Percentiles rank a stretch among this genome's conserved stretches.
phyloP scores from a whole-genome alignment of 2,888 invertebrate species.

The Synanthedon vespiformis region DNA sequence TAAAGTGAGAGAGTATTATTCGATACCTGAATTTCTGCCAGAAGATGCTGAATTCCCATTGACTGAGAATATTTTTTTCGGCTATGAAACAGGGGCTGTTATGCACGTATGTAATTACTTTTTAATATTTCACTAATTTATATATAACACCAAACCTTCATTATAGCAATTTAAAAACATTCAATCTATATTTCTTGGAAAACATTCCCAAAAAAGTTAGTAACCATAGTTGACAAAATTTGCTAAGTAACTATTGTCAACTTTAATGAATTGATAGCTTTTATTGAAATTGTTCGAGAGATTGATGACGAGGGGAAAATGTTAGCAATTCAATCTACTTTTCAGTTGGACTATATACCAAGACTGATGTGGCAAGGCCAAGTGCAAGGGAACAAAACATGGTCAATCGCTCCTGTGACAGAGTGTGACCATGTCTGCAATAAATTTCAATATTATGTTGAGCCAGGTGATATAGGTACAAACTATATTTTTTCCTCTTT shows the following conservation, averaged over 20 bases:
- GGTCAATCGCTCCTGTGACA: conserved; percentile 86
- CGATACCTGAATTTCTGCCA: conserved; percentile 87
- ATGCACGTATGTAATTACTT: conserved; percentile 84
- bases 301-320: too few relatives aligned
- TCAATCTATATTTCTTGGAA: too few relatives aligned
- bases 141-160: not conserved
- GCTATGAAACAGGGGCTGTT: conserved; percentile 89
- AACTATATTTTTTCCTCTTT: not conserved
- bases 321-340: conserved; percentile 7
- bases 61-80: conserved; percentile 92
- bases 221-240: too few relatives aligned
- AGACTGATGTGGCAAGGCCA: conserved; percentile 96
- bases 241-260: too few relatives aligned
- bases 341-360: conserved; percentile 89
- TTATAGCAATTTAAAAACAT: too few relatives aligned
- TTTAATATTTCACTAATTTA: conserved; percentile 2
- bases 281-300: too few relatives aligned
- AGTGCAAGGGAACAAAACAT: conserved; percentile 85
- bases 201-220: too few relatives aligned
- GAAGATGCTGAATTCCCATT: conserved; percentile 89
- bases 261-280: too few relatives aligned
- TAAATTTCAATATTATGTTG: conserved; percentile 80
- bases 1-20: conserved; percentile 81
- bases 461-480: conserved; percentile 87
- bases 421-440: conserved; percentile 86